Base-by-base conservation (phyloP, 2,797 vertebrate genomes). In the Sebastes jordani region DNA sequence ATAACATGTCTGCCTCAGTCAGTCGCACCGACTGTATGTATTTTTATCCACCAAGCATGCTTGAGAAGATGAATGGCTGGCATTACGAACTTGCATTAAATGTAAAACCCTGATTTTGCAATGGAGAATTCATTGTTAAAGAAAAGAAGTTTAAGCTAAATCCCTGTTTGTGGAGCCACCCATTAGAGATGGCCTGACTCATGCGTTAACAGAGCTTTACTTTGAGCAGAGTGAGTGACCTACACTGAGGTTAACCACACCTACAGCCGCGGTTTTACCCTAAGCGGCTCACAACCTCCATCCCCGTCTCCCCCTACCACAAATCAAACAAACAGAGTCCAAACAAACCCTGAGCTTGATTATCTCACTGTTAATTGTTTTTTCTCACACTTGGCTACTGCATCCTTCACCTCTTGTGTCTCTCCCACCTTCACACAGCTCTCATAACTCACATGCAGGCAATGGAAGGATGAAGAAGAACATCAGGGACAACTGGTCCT, bases 211-310 rank as follows among this genome's bases (percentile, higher is more conserved):
- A 65, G 61, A 81, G 89, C 76, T 84, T 82, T 74, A 79, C 87
- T 88, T 80, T 74, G 77, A 80, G 89, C 81, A 83, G 84, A 80
- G 73, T 76, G 84, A 93, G 83, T 87, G 91, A 87, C 93, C 91
- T 78, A 66, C 82, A 32, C 60, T 93, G 93, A 93, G 91, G 93
- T 94, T 94, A 93, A 93, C 93, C 92, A 94, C 93, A 94, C 87
- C 91, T 91, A 86, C 55, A 74, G 92, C 87, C 69, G 59, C 65
- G 89, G 87, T 88, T 91, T 92, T 85, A 84, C 78, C 78, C 88
- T 63, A 71, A 86, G 88, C 74, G 2, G 78, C 78, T 85, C 81
- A 68, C 88, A 89, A 74, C 78, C 82, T 84, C 81, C 79, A 34
- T 76, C 84, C 42, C 59, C 56, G 54, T 85, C 87, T 86, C 81